phyloP scores from a whole-genome alignment of 2,888 invertebrate genomes.

The Melipona beecheii region DNA sequence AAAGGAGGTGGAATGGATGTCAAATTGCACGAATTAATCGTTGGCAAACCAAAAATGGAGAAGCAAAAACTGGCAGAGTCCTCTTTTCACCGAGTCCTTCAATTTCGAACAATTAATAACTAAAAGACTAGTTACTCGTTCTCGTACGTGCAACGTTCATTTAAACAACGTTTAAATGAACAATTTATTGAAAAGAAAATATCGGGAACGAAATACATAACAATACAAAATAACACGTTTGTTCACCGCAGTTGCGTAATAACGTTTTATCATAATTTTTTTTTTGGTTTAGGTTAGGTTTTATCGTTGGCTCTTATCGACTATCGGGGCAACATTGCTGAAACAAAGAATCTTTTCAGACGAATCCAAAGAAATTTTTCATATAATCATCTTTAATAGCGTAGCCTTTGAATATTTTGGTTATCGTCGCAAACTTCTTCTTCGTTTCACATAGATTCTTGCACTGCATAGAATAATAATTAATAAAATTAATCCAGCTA shows the following conservation, averaged over 20 bases:
- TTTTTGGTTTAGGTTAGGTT: not conserved
- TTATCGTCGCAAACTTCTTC: not conserved
- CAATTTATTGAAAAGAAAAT: not conserved
- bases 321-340: slow-evolving; percentile 16
- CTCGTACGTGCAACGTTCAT: not conserved
- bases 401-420: not conserved
- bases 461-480: too few species aligned
- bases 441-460: not conserved
- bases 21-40: not conserved
- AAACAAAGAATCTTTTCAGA: slow-evolving; percentile 57
- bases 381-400: not conserved
- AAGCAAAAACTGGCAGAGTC: not conserved
- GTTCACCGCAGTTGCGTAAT: not conserved
- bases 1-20: not conserved
- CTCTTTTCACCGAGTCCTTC: not conserved
- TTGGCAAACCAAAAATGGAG: not conserved
- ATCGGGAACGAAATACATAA: not conserved
- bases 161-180: not conserved
- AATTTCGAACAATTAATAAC: not conserved
- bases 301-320: slow-evolving; percentile 40
- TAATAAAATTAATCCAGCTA: too few species aligned
- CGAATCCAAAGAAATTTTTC: slow-evolving; percentile 25
- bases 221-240: not conserved
- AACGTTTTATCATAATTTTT: slow-evolving; percentile 23
- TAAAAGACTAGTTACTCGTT: fast-evolving